Evolutionary conservation across 2,888 invertebrate genomes (phyloP).

Genomic region (Ephialtes manifestator): DNA sequence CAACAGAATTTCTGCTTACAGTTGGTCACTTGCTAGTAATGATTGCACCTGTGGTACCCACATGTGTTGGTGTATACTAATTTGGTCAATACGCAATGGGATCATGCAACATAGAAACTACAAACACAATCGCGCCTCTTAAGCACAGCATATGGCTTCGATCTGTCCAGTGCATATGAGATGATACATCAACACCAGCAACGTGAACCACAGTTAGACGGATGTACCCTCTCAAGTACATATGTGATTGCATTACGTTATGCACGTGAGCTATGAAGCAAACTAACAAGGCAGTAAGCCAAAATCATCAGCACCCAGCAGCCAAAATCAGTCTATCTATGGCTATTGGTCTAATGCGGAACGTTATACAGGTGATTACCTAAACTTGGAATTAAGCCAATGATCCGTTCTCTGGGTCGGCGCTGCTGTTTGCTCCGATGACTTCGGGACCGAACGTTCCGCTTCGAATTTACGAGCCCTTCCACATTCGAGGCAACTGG

Average conservation of each 20-base stretch:
- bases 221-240: background rate
- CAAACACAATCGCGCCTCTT: background rate
- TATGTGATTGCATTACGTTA: constrained; percentile 29
- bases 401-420: constrained; percentile 37
- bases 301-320: constrained; percentile 37
- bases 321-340: constrained; percentile 31
- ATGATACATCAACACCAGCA: constrained; percentile 6
- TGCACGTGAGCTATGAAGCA: constrained; percentile 7
- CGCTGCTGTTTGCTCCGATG: background rate
- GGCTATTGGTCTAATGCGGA: constrained; percentile 17
- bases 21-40: too few species aligned
- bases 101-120: background rate
- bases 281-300: constrained; percentile 14
- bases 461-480: constrained; percentile 26
- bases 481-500: background rate
- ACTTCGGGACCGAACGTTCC: background rate
- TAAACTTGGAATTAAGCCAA: constrained; percentile 55
- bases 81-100: background rate
- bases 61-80: background rate
- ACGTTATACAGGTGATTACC: constrained; percentile 25
- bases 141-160: background rate
- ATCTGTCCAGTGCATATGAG: background rate
- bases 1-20: too few species aligned
- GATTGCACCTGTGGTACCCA: background rate
- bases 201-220: background rate